phyloP scores from a whole-genome alignment of 2,888 invertebrate species.

The Troglohyphantes excavatus region DNA sequence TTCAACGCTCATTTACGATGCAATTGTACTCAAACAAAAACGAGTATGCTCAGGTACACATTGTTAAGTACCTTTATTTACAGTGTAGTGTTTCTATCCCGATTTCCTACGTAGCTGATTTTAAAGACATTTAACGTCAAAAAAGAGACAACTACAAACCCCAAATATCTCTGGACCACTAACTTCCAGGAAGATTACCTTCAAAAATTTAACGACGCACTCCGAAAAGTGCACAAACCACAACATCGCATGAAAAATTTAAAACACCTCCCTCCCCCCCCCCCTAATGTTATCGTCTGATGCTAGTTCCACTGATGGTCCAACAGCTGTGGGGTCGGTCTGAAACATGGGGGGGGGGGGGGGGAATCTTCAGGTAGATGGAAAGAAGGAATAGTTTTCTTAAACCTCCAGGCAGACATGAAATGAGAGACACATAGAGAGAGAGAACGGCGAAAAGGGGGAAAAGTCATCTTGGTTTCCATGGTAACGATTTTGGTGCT shows the following conservation, averaged over 20 bases:
- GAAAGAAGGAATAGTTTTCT: neutral
- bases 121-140: too few species aligned
- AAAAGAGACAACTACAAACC: too few species aligned
- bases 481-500: neutral
- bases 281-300: neutral
- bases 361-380: neutral
- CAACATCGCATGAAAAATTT: slow-evolving; percentile 23
- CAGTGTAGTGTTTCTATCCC: neutral
- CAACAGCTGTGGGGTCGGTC: slow-evolving; percentile 55
- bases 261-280: slow-evolving; percentile 8
- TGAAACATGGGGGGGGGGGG: neutral
- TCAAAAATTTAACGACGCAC: neutral
- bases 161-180: neutral
- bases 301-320: neutral
- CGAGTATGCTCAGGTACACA: too few species aligned
- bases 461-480: neutral
- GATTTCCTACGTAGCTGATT: neutral
- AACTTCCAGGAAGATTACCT: neutral
- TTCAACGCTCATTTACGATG: neutral
- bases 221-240: neutral
- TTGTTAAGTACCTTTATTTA: too few species aligned
- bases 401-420: slow-evolving; percentile 14
- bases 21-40: neutral
- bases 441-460: slow-evolving; percentile 37
- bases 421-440: neutral